Evolutionary conservation across 2,113 vertebrate species (phyloP).

Genomic region (Hemiprocne comata): DNA sequence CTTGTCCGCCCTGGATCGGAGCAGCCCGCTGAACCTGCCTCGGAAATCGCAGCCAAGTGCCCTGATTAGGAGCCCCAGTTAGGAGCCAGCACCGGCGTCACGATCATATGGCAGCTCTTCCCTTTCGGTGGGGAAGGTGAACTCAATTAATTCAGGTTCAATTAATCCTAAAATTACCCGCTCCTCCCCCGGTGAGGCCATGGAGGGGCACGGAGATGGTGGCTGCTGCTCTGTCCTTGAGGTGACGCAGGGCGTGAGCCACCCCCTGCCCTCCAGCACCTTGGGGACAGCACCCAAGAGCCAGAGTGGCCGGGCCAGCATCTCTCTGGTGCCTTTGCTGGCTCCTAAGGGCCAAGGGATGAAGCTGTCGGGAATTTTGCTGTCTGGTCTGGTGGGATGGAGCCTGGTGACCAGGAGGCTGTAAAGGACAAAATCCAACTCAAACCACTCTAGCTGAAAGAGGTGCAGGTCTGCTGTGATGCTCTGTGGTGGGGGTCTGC

Average conservation of each 20-base stretch:
- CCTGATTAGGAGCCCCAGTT: slow-evolving; percentile 65
- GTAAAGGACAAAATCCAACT: not conserved
- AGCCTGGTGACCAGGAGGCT: fast-evolving
- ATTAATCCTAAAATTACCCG: slow-evolving; percentile 42
- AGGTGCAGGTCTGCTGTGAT: too few species aligned
- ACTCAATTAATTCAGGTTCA: slow-evolving; percentile 59
- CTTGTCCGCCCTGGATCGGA: not conserved
- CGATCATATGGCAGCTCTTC: not conserved
- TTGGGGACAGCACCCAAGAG: not conserved
- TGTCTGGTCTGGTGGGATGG: not conserved
- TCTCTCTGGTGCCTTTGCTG: not conserved
- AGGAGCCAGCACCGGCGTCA: slow-evolving; percentile 12
- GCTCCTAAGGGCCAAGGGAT: not conserved
- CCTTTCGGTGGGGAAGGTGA: not conserved
- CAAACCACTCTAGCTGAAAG: not conserved
- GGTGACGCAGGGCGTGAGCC: fast-evolving
- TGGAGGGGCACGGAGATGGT: not conserved
- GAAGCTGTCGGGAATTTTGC: not conserved
- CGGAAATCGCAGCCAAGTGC: not conserved
- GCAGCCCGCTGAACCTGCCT: not conserved
- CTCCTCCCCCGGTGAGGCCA: not conserved
- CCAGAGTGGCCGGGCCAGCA: not conserved
- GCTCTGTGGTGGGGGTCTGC: fast-evolving
- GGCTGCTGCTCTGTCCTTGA: not conserved
- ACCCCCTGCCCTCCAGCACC: too few species aligned